These are phyloP conservation scores for Pseudopodoces humilis DNA, from an alignment of 2,113 vertebrate species.

Conservation along the genomic window DNA sequence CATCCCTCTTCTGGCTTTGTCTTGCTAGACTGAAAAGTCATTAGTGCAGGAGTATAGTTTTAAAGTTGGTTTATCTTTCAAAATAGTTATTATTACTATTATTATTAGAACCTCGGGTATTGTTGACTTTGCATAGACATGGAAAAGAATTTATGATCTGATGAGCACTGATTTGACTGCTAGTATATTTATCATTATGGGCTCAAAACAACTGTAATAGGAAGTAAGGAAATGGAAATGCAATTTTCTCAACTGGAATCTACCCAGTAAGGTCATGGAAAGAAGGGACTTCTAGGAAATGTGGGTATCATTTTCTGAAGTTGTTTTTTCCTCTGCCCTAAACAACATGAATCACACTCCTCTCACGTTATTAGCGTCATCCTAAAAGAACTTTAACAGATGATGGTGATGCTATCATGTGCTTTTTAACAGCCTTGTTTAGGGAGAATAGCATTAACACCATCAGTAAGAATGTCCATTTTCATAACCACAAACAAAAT, in stretches of 20 bases:
- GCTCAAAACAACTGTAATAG: background rate
- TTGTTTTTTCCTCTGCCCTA: background rate
- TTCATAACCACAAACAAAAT: background rate
- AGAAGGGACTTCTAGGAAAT: background rate
- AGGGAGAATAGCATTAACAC: background rate
- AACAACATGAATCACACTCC: background rate
- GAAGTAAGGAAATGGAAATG: background rate
- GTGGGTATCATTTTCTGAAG: background rate
- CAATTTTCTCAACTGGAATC: background rate
- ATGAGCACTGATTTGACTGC: background rate
- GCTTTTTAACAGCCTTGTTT: background rate
- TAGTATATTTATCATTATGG: background rate
- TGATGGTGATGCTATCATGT: background rate
- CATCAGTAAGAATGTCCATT: background rate
- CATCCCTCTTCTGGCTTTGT: background rate
- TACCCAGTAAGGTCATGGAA: background rate
- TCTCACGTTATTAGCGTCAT: background rate
- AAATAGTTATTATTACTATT: background rate
- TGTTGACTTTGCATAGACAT: background rate
- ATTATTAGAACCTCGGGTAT: background rate
- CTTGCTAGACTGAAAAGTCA: background rate
- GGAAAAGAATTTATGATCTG: background rate
- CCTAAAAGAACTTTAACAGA: background rate
- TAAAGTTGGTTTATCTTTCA: background rate
- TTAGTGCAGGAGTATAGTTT: background rate